Evolutionary conservation across 2,888 invertebrate species (phyloP).

Genomic region (Acanthoscelides obtectus): DNA sequence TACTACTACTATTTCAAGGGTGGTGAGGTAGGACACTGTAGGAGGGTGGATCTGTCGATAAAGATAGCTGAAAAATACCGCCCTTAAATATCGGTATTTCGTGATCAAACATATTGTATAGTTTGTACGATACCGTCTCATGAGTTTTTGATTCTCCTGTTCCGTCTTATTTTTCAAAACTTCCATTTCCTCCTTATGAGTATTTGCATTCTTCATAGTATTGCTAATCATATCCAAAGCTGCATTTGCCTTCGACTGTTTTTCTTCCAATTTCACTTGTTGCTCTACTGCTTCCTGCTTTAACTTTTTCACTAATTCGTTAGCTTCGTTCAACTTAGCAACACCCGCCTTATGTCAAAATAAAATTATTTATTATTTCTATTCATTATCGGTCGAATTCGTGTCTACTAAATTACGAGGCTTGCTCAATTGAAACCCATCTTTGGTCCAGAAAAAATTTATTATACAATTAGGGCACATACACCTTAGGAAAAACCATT

Average conservation of each 20-base stretch:
- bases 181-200: conserved; percentile 90
- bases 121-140: conserved; percentile 73
- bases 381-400: no score
- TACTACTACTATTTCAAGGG: no score
- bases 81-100: no score
- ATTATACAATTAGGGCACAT: no score
- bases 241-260: conserved; percentile 75
- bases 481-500: no score
- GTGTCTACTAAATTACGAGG: no score
- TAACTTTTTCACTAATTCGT: conserved; percentile 76
- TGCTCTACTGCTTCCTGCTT: conserved; percentile 84
- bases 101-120: no score
- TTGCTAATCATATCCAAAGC: conserved; percentile 92
- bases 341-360: conserved; percentile 92
- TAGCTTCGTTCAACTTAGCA: conserved; percentile 83
- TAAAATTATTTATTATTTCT: neutral
- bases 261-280: conserved; percentile 69
- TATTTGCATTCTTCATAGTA: conserved; percentile 91
- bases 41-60: no score
- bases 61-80: no score
- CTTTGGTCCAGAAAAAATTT: no score
- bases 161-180: conserved; percentile 78
- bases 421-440: no score
- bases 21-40: no score
- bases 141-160: conserved; percentile 78